Evolutionary conservation across 2,797 vertebrate genomes (phyloP).

Genomic region (Tapera naevia): DNA sequence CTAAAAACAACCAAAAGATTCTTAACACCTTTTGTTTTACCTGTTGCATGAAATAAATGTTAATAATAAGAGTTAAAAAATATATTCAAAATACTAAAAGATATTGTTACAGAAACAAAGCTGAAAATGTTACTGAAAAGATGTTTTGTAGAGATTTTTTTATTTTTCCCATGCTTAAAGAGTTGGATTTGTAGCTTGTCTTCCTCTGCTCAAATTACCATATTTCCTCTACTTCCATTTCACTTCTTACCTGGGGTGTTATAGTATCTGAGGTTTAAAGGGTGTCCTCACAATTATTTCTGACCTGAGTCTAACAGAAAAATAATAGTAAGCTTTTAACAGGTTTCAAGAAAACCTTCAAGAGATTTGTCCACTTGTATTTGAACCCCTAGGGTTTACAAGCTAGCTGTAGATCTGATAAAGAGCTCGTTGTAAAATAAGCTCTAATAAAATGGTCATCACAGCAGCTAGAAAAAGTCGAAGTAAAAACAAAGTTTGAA

Average conservation of each 20-base stretch:
- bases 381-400: background rate
- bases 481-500: conserved; percentile 15
- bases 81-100: background rate
- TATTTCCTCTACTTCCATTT: background rate
- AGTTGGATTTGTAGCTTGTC: background rate
- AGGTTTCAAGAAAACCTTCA: background rate
- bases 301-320: background rate
- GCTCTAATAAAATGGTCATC: conserved; percentile 12
- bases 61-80: background rate
- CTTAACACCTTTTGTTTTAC: background rate
- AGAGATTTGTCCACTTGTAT: background rate
- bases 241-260: background rate
- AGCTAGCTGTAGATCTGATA: background rate
- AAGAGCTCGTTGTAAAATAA: conserved; percentile 36
- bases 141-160: background rate
- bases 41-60: background rate
- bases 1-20: background rate
- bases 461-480: background rate
- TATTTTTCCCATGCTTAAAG: background rate
- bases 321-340: background rate
- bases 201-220: background rate
- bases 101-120: background rate
- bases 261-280: background rate
- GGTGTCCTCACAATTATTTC: background rate
- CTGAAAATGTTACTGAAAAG: background rate